Evolutionary conservation across 2,888 invertebrate species (phyloP), one percentile per base, ranked within the genome.

Genomic region (Pachymerium ferrugineum): DNA sequence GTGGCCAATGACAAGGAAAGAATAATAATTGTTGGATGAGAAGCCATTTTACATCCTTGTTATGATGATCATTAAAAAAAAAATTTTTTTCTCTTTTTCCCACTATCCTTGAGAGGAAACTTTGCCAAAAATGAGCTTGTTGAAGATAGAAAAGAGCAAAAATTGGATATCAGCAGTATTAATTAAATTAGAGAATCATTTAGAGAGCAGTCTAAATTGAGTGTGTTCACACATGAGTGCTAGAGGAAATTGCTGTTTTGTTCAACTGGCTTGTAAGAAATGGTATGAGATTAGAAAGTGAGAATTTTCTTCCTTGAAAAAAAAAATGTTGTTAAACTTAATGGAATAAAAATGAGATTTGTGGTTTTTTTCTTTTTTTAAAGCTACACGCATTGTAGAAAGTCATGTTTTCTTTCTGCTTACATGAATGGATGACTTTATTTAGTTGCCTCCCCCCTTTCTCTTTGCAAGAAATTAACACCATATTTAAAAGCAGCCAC

Each of bases 1-100:
- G 47, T 54, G 47, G 47, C 47, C 47, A 54, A 54, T 54, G 47
- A 54, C 47, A 54, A 54, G 47, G 47, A 54, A 54, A 54, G 47
- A 54, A 54, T 54, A 54, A 54, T 54, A 54, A 54, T 54, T 54
- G 19, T 54, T 54, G 47, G 47, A 54, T 54, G 47, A 54, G 47
- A 54, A 54, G 47, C 10, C 47, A 54, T 54, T 54, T 54, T 54
- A 54, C 47, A 54, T 54, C 47, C 47, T 54, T 54, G 47, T 54
- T 54, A 54, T 54, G 22, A 54, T 22, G 47, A 54, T 54, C 16
- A 19, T 54, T 54, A 54, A 16, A 22, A 42, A 10, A 3, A 22
- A 19, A 22, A 22, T 54, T 54, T 54, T 16, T 19, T 22, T n/a
- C n/a, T n/a, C n/a, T n/a, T n/a, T n/a, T n/a, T n/a, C n/a, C n/a